Base-by-base conservation (phyloP, 2,888 invertebrate species). In the Cylloceria caligata region DNA sequence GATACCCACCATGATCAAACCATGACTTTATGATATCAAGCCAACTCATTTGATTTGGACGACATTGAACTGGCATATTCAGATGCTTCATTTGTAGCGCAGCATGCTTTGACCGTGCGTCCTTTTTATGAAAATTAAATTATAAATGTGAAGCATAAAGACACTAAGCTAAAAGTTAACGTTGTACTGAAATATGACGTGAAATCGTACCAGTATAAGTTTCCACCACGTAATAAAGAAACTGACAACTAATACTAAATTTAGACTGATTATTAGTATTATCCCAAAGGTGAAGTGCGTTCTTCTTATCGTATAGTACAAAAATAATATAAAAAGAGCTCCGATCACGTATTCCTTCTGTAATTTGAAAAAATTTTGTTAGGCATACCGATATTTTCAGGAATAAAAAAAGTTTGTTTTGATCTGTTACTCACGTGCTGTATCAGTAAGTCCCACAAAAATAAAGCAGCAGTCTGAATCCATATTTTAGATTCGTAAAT, bases 211-310 rank as follows among this genome's bases (percentile, higher is more conserved):
- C 87, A 88, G 84, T 69, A 91, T 49, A 45, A 91, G 87, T 27
- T 88, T 86, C 86, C 86, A 87, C 89, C 89, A 91, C 0, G 88
- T 90, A 64, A 91, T 86, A 9, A 88, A 76, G 47, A 87, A 91
- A 72, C 90, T 90, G 0, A 82, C 65, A 21, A 87, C 13, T 16
- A 89, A 62, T 65, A 88, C 83, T 16, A 88, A 3, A 68, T 86
- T 80, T 9, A 88, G 19, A 2, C 86, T 4, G 6, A 85, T 19
- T 19, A 86, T 49, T n/a, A 88, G 80, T 4, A 88, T 57, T 36
- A 85, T 85, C 5, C 81, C 60, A 67, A 84, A 83, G 21, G 83
- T 84, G 83, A 83, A 83, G 60, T 36, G 72, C 27, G 86, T 52
- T 62, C 81, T 86, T 47, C 73, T 77, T 42, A 87, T 64, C 3